Conservation (phyloP, 2,797 vertebrate species). For the Nannoperca obscura region DNA sequence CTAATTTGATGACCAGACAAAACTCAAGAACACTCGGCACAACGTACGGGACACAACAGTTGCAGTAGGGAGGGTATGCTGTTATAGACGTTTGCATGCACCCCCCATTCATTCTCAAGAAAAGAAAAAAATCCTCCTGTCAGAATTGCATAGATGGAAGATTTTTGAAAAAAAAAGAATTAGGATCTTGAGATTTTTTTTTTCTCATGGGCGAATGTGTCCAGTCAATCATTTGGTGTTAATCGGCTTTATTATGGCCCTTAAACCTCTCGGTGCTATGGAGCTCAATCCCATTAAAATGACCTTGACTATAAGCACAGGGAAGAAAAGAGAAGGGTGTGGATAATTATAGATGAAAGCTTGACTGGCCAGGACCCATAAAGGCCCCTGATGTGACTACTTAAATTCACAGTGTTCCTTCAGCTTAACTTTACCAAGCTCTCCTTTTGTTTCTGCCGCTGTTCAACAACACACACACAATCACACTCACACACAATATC, state of each 20-base stretch:
- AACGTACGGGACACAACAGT: too few species aligned
- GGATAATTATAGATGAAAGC: constrained; percentile 77
- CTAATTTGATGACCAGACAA: too few species aligned
- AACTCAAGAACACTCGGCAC: too few species aligned
- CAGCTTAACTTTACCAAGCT: constrained; percentile 44
- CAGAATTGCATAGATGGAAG: constrained; percentile 1
- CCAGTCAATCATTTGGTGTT: constrained; percentile 76
- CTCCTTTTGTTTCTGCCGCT: constrained; percentile 33
- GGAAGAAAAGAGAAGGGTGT: constrained; percentile 66
- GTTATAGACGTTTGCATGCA: neutral
- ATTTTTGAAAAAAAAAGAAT: neutral
- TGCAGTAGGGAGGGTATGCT: neutral
- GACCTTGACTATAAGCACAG: constrained; percentile 80
- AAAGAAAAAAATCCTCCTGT: neutral
- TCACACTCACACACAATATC: neutral
- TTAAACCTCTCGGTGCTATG: constrained; percentile 80
- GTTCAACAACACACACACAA: neutral
- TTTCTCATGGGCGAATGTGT: constrained; percentile 36
- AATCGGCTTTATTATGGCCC: constrained; percentile 85
- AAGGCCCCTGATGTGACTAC: constrained; percentile 57
- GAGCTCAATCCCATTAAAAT: constrained; percentile 86
- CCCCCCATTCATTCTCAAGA: too few species aligned
- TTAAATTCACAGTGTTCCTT: constrained; percentile 58
- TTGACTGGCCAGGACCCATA: constrained; percentile 57
- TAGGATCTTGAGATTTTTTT: constrained; percentile 16